These are phyloP conservation scores for Phortica okadai DNA, from an alignment of 2,888 invertebrate genomes.

Conservation along the genomic window DNA sequence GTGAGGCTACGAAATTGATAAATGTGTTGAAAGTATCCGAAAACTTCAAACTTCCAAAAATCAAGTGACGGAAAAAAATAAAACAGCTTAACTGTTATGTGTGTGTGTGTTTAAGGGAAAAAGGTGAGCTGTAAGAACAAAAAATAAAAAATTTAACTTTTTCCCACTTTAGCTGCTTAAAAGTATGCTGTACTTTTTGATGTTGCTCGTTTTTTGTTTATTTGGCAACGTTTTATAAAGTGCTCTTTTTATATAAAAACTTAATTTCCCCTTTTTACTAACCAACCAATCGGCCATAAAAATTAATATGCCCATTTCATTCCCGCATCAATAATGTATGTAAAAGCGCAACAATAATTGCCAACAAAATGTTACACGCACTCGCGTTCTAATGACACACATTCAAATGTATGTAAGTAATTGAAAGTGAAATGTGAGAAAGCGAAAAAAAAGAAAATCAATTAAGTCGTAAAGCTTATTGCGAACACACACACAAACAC, in stretches of 20 bases:
- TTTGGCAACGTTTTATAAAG: background rate
- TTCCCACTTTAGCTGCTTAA: background rate
- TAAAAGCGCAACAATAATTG: background rate
- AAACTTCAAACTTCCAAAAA: background rate
- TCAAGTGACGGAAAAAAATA: too few species aligned
- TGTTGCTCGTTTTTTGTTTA: background rate
- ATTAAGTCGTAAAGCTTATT: slow-evolving; percentile 23
- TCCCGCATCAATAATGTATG: background rate
- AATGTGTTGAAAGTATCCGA: background rate
- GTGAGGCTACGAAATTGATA: background rate
- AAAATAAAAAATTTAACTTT: background rate
- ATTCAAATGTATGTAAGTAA: slow-evolving; percentile 1
- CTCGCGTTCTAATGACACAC: slow-evolving; percentile 21
- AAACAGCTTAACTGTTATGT: too few species aligned
- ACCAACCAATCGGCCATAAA: background rate
- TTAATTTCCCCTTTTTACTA: background rate
- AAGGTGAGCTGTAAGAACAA: background rate
- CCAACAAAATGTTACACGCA: background rate
- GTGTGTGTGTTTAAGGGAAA: background rate
- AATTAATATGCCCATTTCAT: background rate
- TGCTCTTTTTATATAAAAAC: background rate
- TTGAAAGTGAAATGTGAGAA: slow-evolving; percentile 26
- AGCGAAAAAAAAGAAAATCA: slow-evolving; percentile 13
- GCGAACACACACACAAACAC: background rate
- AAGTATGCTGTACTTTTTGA: background rate